These are phyloP conservation scores for Plecotus auritus DNA, from an alignment of 2,113 vertebrate species.

Conservation along the genomic window DNA sequence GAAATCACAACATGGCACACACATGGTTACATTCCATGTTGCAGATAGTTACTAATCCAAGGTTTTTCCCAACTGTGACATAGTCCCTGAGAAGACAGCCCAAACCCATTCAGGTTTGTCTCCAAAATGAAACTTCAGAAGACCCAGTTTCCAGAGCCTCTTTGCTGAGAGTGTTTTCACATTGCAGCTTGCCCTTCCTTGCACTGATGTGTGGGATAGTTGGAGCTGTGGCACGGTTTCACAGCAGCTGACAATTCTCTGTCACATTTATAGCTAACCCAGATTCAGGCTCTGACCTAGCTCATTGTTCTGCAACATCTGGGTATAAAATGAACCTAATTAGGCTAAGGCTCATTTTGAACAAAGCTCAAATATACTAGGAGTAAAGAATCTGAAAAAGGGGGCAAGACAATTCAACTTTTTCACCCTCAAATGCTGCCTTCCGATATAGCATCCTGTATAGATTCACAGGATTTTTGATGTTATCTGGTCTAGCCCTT, in stretches of 20 bases:
- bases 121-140: neutral
- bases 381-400: neutral
- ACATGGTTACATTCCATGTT: neutral
- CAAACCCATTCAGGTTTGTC: neutral
- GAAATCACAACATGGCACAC: neutral
- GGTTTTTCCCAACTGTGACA: neutral
- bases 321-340: slow-evolving; percentile 14
- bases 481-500: neutral
- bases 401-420: neutral
- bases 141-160: neutral
- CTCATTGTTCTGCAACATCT: slow-evolving; percentile 32
- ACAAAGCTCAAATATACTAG: neutral
- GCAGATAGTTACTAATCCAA: neutral
- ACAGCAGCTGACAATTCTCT: neutral
- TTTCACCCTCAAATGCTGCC: neutral
- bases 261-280: slow-evolving; percentile 64
- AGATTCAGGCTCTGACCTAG: slow-evolving; percentile 61
- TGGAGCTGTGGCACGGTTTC: neutral
- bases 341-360: slow-evolving; percentile 47
- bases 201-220: neutral
- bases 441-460: neutral
- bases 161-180: neutral
- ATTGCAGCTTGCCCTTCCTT: neutral
- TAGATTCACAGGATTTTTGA: neutral
- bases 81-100: neutral